These are phyloP conservation scores for Tautogolabrus adspersus DNA, from an alignment of 2,113 vertebrate species.

Conservation along the genomic window DNA sequence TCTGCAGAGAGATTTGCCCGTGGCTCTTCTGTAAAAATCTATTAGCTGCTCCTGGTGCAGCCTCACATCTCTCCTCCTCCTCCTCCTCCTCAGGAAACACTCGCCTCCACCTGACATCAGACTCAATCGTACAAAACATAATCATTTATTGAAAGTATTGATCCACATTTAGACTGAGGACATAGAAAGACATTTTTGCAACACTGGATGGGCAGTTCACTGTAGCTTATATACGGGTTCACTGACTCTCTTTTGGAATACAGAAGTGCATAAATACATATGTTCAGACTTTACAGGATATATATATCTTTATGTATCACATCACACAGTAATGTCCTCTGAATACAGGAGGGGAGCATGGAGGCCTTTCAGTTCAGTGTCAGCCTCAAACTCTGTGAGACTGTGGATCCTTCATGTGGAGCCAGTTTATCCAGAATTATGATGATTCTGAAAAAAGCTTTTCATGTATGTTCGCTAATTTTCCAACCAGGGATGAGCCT, in stretches of 20 bases:
- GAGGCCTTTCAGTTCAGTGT: not conserved
- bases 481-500: not conserved
- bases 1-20: no score
- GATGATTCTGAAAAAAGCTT: not conserved
- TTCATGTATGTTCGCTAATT: not conserved
- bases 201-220: conserved; percentile 16
- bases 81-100: not conserved
- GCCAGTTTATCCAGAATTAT: not conserved
- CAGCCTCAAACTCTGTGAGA: not conserved
- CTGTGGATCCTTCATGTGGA: not conserved
- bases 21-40: no score
- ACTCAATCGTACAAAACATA: conserved; percentile 68
- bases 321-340: conserved; percentile 28
- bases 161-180: conserved; percentile 31
- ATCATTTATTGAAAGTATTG: conserved; percentile 60
- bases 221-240: not conserved
- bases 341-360: not conserved
- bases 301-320: conserved; percentile 15
- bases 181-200: conserved; percentile 40
- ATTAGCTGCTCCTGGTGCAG: no score
- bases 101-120: not conserved
- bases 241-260: conserved; percentile 11
- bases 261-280: conserved; percentile 32
- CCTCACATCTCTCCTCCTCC: not conserved
- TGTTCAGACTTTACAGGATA: not conserved